Evolutionary conservation across 2,113 vertebrate species (phyloP).

Genomic region (Ia io): DNA sequence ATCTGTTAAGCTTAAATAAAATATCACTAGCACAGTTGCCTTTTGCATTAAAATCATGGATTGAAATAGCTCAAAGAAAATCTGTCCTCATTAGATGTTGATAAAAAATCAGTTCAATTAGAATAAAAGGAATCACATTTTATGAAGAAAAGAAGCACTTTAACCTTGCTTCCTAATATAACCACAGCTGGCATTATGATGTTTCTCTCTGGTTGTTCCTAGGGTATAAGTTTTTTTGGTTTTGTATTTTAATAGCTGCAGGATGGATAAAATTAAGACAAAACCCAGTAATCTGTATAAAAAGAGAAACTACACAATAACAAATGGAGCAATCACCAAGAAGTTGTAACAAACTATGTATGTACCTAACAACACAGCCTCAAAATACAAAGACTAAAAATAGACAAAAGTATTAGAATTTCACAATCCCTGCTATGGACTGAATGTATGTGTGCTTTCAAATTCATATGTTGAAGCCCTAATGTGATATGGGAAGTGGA

Average conservation of each 20-base stretch:
- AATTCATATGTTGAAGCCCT: neutral
- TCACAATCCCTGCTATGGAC: neutral
- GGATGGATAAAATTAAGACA: neutral
- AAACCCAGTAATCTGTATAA: neutral
- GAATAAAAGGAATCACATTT: neutral
- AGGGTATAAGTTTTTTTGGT: neutral
- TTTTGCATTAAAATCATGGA: slow-evolving; percentile 33
- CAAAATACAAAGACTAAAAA: neutral
- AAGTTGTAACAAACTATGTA: neutral
- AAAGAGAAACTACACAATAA: neutral
- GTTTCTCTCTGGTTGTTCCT: neutral
- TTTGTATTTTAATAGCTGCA: slow-evolving; percentile 23
- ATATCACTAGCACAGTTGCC: neutral
- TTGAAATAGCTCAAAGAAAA: slow-evolving; percentile 28
- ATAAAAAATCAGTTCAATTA: neutral
- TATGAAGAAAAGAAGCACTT: slow-evolving; percentile 26
- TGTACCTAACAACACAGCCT: neutral
- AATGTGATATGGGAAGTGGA: neutral
- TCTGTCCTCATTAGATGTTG: neutral
- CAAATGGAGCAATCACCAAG: neutral
- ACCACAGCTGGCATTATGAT: neutral
- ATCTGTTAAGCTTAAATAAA: slow-evolving; percentile 14
- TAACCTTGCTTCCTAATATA: neutral
- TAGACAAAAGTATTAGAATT: neutral
- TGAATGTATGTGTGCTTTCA: neutral